Conservation (phyloP, 2,888 invertebrate genomes). For the Gymnosoma rotundatum region DNA sequence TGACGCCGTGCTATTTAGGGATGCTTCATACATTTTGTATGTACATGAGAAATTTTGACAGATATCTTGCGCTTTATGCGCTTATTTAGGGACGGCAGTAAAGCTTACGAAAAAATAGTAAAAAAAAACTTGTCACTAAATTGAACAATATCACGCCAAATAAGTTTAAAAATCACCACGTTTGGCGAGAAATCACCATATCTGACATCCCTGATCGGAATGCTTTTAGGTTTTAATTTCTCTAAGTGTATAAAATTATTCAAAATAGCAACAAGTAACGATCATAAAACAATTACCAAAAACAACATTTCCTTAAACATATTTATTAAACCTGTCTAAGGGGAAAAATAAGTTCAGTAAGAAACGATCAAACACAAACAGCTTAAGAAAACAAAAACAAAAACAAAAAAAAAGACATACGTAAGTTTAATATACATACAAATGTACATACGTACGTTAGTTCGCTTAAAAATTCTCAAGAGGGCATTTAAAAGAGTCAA, state of each 20-base stretch:
- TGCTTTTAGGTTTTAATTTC: constrained; percentile 54
- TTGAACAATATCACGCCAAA: too few relatives aligned
- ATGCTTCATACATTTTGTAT: too few relatives aligned
- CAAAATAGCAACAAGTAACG: constrained; percentile 61
- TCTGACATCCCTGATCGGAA: too few relatives aligned
- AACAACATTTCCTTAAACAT: constrained; percentile 80
- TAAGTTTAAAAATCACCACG: too few relatives aligned
- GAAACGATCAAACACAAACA: constrained; percentile 42
- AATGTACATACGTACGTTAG: not conserved
- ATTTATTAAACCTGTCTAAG: constrained; percentile 80
- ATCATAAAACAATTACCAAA: constrained; percentile 79
- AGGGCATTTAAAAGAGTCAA: constrained; percentile 53
- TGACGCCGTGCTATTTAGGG: too few relatives aligned
- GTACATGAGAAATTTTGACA: too few relatives aligned
- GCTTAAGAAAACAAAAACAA: constrained; percentile 3
- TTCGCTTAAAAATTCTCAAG: constrained; percentile 40
- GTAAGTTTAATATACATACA: not conserved
- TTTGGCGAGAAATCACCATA: too few relatives aligned
- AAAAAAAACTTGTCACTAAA: too few relatives aligned
- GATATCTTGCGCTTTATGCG: too few relatives aligned
- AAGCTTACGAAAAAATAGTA: too few relatives aligned
- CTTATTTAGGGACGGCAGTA: too few relatives aligned
- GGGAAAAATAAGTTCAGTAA: constrained; percentile 73
- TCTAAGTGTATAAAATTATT: constrained; percentile 52
- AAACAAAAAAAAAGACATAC: constrained; percentile 34